Evolutionary conservation across 2,113 vertebrate species (phyloP).

Genomic region (Varanus komodoensis): DNA sequence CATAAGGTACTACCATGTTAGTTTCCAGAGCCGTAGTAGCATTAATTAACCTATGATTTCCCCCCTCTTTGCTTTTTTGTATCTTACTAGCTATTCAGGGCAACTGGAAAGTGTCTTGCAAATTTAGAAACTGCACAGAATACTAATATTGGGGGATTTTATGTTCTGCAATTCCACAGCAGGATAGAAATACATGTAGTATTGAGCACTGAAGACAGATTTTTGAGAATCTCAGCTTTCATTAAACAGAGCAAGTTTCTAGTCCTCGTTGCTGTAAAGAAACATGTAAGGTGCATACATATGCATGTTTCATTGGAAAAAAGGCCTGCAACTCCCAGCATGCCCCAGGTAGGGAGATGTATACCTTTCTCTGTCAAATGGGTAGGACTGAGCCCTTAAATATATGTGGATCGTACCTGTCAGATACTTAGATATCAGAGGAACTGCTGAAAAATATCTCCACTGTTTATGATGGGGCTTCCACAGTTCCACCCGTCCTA

Average conservation of each 20-base stretch:
- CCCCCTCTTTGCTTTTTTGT: neutral
- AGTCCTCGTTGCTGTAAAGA: neutral
- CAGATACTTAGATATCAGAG: neutral
- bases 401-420: neutral
- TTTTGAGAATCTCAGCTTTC: neutral
- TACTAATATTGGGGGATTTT: neutral
- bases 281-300: neutral
- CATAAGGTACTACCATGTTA: neutral
- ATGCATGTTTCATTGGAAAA: no score
- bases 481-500: neutral
- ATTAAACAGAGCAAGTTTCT: neutral
- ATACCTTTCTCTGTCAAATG: no score
- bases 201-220: neutral
- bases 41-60: neutral
- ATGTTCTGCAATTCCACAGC: neutral
- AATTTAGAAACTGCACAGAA: neutral
- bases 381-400: neutral
- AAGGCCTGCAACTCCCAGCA: no score
- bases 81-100: neutral
- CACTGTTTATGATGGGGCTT: neutral
- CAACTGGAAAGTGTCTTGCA: neutral
- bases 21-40: neutral
- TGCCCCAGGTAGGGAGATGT: no score
- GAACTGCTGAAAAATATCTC: neutral
- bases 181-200: neutral